Evolutionary conservation across 2,888 invertebrate species (phyloP), one percentile per base, ranked within the genome.

Genomic region (Tolmerus cingulatus): DNA sequence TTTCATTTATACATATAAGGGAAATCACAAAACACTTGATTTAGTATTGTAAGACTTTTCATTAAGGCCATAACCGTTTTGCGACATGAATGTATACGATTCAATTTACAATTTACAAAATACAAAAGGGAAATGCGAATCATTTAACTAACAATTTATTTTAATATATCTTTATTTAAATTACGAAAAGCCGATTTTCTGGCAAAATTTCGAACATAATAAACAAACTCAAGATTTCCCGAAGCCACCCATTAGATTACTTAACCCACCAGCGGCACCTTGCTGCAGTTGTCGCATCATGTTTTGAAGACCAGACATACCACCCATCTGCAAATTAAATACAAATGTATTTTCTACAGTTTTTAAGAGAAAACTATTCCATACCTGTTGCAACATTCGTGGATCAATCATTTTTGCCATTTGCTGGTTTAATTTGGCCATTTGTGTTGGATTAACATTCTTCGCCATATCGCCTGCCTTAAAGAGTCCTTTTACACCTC

Each of bases 391-490:
- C 82, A 99, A 94, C 89, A 99, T 98, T 88, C 98, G 94, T 0
- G 99, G 99, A 93, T 99, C 99, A 97, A 99, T 99, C 98, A 99
- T 99, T 93, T 98, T 98, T 7, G 99, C 99, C 98, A 99, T 99
- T 93, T 99, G 99, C 93, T 99, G 98, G 93, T 99, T 99, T 12
- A 99, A 94, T 93, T 99, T 99, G 0, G 98, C 97, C 98, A 99
- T 99, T 94, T 99, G 99, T 51, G 96, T 96, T 89, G 97, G 98
- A 93, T 99, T 99, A 0, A 99, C 98, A 93, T 99, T 99, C 93
- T 99, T 99, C 4, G 98, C 96, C 96, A 99, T 98, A 91, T 99
- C 99, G 55, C 99, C 99, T 87, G 98, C 98, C 93, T 98, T 99
- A 93, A 99, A 99, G 34, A 99, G 94, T 23, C 99, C 99, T 92